Conservation (phyloP, 1,140 invertebrate genomes). For the Drosophila rhopaloa region DNA sequence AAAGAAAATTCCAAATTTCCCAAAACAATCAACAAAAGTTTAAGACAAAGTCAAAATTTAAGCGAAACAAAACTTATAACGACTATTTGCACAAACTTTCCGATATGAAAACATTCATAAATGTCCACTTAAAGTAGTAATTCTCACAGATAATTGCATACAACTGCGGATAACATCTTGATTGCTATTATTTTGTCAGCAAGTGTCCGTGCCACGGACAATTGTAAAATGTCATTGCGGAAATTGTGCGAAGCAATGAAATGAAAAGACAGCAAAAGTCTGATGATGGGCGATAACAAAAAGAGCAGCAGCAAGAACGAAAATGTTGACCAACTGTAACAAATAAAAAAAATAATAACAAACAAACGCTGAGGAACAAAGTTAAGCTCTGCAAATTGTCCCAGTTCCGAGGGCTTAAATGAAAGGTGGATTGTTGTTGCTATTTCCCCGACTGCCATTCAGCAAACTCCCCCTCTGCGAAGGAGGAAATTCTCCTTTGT, state of each 20-base stretch:
- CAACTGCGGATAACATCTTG: slow-evolving; percentile 29
- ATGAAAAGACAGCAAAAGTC: slow-evolving; percentile 58
- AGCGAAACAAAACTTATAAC: not conserved
- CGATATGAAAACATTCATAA: slow-evolving; percentile 13
- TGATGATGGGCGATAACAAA: slow-evolving; percentile 51
- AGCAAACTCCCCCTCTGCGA: not conserved
- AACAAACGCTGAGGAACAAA: slow-evolving; percentile 45
- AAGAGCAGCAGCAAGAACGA: slow-evolving; percentile 42
- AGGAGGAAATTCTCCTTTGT: slow-evolving; percentile 45
- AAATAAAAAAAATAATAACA: slow-evolving; percentile 31
- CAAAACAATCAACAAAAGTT: not conserved
- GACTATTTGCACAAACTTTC: slow-evolving; percentile 2
- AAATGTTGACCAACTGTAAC: slow-evolving; percentile 63
- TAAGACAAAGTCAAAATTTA: not conserved
- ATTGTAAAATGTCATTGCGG: slow-evolving; percentile 74
- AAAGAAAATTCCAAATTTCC: too few species aligned
- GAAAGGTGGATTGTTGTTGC: slow-evolving; percentile 54
- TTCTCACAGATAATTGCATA: slow-evolving; percentile 37
- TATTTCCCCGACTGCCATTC: not conserved
- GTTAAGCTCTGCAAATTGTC: slow-evolving; percentile 68
- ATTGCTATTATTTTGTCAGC: slow-evolving; percentile 30
- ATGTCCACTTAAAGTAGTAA: slow-evolving; percentile 19
- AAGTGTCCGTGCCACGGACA: slow-evolving; percentile 42
- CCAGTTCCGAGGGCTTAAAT: slow-evolving; percentile 62
- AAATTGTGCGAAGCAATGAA: slow-evolving; percentile 70